These are phyloP conservation scores for Temnothorax nylanderi DNA, from an alignment of 1,140 invertebrate species.

Conservation along the genomic window DNA sequence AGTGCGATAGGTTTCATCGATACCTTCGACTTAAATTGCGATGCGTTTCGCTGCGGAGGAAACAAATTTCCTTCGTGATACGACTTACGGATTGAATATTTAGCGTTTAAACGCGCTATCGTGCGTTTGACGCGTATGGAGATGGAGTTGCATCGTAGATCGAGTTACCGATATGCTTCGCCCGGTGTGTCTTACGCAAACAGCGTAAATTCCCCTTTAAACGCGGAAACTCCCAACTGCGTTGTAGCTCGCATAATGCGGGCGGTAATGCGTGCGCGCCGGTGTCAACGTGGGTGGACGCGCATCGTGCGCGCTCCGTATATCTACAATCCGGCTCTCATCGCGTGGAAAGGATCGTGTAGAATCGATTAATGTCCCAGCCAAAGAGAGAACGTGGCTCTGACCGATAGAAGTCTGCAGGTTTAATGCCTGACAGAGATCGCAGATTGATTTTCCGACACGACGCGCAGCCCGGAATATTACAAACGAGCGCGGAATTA, in stretches of 20 bases:
- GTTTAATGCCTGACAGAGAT: constrained; percentile 51
- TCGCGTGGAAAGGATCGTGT: constrained; percentile 36
- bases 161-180: neutral
- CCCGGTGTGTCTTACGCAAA: constrained; percentile 20
- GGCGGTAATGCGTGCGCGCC: constrained; percentile 10
- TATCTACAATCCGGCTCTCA: constrained; percentile 19
- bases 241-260: constrained; percentile 8
- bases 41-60: neutral
- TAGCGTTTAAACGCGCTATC: neutral
- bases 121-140: neutral
- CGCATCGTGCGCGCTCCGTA: neutral
- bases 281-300: constrained; percentile 31
- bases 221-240: neutral
- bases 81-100: neutral
- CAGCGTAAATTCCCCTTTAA: constrained; percentile 13
- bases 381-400: constrained; percentile 13
- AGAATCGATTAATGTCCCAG: constrained; percentile 44
- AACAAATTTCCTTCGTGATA: constrained; percentile 14
- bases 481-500: neutral
- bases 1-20: neutral
- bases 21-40: constrained; percentile 27
- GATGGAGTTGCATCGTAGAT: neutral
- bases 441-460: constrained; percentile 52
- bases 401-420: constrained; percentile 9
- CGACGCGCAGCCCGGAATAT: constrained; percentile 26